Conservation (phyloP, 2,113 vertebrate species). For the Pampusana beccarii region DNA sequence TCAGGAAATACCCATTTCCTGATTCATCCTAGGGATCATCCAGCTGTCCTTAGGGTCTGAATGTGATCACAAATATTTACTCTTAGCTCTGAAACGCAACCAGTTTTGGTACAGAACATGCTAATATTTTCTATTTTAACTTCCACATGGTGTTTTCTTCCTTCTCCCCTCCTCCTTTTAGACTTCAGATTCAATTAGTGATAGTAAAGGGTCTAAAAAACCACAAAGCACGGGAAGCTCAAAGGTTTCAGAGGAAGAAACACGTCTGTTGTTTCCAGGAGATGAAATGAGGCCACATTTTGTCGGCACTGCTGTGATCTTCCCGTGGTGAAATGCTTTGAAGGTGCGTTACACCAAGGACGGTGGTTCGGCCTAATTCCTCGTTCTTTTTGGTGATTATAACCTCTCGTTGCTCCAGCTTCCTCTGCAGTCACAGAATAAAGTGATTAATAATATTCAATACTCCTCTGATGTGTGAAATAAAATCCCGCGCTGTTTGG, state of each 20-base stretch:
- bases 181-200: background rate
- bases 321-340: background rate
- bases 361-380: background rate
- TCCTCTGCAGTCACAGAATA: background rate
- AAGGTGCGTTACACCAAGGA: background rate
- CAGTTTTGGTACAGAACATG: background rate
- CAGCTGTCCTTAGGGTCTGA: background rate
- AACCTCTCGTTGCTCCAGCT: background rate
- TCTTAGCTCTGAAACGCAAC: background rate
- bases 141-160: background rate
- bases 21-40: background rate
- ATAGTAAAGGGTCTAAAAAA: background rate
- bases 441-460: background rate
- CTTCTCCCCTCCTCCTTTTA: accelerated
- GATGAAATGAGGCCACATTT: background rate
- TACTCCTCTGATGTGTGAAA: background rate
- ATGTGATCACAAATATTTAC: background rate
- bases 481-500: background rate
- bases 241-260: background rate
- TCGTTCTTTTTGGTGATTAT: background rate
- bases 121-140: background rate
- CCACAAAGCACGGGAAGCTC: background rate
- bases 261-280: background rate
- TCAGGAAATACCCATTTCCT: background rate
- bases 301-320: background rate